Conservation (phyloP, 2,797 vertebrate genomes). For the Coracias cyanogaster region DNA sequence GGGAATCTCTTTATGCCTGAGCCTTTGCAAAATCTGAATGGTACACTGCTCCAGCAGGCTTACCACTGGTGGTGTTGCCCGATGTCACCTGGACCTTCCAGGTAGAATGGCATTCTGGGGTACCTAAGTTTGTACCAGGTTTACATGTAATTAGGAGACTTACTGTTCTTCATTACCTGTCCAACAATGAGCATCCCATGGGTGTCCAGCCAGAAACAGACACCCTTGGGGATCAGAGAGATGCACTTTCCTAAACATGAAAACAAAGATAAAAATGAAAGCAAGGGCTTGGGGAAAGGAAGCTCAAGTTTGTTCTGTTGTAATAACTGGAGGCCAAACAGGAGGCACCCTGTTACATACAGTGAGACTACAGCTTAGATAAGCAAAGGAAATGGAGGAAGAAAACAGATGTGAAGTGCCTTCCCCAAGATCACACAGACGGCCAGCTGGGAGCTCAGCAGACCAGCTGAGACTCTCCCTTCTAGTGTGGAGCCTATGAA, state of each 20-base stretch:
- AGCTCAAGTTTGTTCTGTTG: not conserved
- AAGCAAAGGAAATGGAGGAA: slow-evolving; percentile 40
- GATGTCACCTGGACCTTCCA: not conserved
- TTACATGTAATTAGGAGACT: not conserved
- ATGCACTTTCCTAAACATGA: not conserved
- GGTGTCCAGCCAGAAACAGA: not conserved
- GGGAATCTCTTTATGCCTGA: not conserved
- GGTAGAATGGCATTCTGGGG: not conserved
- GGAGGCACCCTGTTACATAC: not conserved
- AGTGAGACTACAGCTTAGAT: not conserved
- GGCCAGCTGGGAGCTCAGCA: not conserved
- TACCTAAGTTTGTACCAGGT: not conserved
- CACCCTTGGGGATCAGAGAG: not conserved
- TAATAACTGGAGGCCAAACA: not conserved
- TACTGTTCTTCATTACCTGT: not conserved
- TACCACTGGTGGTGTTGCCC: accelerated
- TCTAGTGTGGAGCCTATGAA: not conserved
- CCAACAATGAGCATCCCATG: not conserved
- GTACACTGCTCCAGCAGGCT: not conserved
- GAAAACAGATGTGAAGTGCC: slow-evolving; percentile 26
- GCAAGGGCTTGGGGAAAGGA: not conserved
- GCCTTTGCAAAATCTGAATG: not conserved
- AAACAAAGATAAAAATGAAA: not conserved
- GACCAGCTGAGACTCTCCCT: not conserved
- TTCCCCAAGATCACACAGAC: slow-evolving; percentile 22